A percentile compares a stretch with the other conserved stretches of the same genome.
These are phyloP conservation scores for Ctenopoma multispine DNA, from an alignment of 2,797 vertebrate genomes.

Conservation along the genomic window DNA sequence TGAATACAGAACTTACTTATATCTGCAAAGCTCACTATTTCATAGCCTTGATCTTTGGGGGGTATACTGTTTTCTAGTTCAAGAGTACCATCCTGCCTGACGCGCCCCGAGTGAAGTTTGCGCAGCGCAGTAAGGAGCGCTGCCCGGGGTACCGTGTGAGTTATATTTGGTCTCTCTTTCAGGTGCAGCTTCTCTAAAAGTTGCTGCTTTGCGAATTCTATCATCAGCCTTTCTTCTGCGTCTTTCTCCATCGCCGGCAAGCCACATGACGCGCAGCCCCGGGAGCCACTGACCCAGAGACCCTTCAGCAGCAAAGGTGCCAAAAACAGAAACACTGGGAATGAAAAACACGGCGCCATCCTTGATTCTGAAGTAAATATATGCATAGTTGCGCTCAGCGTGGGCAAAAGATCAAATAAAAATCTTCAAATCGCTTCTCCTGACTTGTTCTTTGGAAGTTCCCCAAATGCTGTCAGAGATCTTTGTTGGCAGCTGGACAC, in stretches of 20 bases:
- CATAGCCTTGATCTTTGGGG: slow-evolving; percentile 84
- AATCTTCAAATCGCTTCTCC: slow-evolving; percentile 11
- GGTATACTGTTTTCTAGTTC: slow-evolving; percentile 74
- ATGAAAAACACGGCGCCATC: slow-evolving; percentile 41
- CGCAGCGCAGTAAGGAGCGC: slow-evolving; percentile 90
- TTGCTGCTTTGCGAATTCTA: slow-evolving; percentile 91
- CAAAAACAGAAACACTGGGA: slow-evolving; percentile 68
- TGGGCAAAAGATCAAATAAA: slow-evolving; percentile 23
- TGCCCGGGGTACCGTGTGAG: slow-evolving; percentile 84
- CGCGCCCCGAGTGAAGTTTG: slow-evolving; percentile 87
- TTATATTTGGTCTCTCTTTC: slow-evolving; percentile 89
- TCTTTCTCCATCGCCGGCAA: slow-evolving; percentile 77
- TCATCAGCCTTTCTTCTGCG: slow-evolving; percentile 84
- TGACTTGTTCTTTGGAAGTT: slow-evolving; percentile 40
- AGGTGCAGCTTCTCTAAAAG: slow-evolving; percentile 92
- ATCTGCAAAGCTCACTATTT: slow-evolving; percentile 95
- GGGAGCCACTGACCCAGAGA: slow-evolving; percentile 68
- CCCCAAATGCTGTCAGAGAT: slow-evolving; percentile 19
- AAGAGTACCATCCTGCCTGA: slow-evolving; percentile 77
- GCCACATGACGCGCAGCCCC: slow-evolving; percentile 85
- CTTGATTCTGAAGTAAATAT: slow-evolving; percentile 16
- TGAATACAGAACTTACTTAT: slow-evolving; percentile 76
- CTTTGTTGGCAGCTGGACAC: slow-evolving; percentile 55
- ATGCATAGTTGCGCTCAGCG: slow-evolving; percentile 21
- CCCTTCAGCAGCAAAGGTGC: slow-evolving; percentile 60